Conservation (phyloP, 1,140 invertebrate species). For the Yoshiicerus persimilis region DNA sequence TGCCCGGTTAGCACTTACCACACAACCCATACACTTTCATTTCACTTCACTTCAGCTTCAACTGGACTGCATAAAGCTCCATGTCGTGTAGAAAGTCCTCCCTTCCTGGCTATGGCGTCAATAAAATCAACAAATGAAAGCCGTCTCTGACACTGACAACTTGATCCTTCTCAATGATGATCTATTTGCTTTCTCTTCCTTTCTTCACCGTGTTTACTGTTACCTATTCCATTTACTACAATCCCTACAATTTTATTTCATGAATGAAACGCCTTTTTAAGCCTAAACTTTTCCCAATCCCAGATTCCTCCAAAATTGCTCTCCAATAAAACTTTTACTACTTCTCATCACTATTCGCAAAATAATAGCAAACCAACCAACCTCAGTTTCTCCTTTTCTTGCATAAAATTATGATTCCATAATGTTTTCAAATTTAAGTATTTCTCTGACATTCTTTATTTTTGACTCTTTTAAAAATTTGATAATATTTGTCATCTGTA, state of each 20-base stretch:
- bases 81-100: not conserved
- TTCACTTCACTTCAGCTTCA: not conserved
- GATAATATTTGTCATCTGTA: too few relatives aligned
- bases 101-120: not conserved
- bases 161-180: constrained; percentile 13
- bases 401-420: too few relatives aligned
- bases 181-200: not conserved
- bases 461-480: too few relatives aligned
- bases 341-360: too few relatives aligned
- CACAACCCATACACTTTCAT: not conserved
- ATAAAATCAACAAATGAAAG: not conserved
- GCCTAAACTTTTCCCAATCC: not conserved
- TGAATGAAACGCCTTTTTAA: not conserved
- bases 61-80: not conserved
- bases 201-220: not conserved
- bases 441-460: too few relatives aligned
- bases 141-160: not conserved
- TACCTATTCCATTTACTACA: not conserved
- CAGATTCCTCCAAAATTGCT: not conserved
- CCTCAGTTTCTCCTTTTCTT: too few relatives aligned
- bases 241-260: not conserved
- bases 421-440: too few relatives aligned
- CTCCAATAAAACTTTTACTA: too few relatives aligned
- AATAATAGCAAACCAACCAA: too few relatives aligned
- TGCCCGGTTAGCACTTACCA: not conserved